These are phyloP conservation scores for Panzeria rudis DNA, from an alignment of 2,888 invertebrate genomes.

Conservation along the genomic window DNA sequence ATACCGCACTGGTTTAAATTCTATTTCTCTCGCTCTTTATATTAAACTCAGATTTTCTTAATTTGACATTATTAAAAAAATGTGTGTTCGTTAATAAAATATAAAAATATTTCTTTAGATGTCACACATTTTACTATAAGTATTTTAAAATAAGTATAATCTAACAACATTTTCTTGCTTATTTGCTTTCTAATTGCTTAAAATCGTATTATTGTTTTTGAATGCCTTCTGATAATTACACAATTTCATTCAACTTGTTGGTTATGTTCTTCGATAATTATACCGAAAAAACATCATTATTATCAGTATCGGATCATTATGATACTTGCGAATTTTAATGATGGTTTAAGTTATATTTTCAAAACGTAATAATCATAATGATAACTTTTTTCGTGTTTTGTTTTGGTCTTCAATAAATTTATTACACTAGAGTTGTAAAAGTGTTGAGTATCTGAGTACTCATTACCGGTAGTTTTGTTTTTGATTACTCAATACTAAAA, in stretches of 20 bases:
- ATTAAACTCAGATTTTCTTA: conserved; percentile 5
- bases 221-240: conserved; percentile 43
- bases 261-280: conserved; percentile 59
- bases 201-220: conserved; percentile 38
- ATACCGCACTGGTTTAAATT: conserved; percentile 5
- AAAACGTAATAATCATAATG: conserved; percentile 61
- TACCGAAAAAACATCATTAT: conserved; percentile 56
- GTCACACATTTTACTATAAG: no score
- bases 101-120: neutral
- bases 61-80: conserved; percentile 17
- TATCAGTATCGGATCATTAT: conserved; percentile 63
- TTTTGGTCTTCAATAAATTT: conserved; percentile 68
- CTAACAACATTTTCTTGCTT: neutral
- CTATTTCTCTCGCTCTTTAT: conserved; percentile 35
- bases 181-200: neutral
- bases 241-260: conserved; percentile 68
- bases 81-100: conserved; percentile 31
- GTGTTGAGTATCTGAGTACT: no score
- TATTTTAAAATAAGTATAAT: neutral
- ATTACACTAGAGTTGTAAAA: no score
- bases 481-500: no score
- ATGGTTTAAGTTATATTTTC: conserved; percentile 37
- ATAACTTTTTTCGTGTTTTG: conserved; percentile 72
- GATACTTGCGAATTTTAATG: conserved; percentile 46
- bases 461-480: no score